These are phyloP conservation scores for Parthenolecanium corni DNA, from an alignment of 2,888 invertebrate species.

Conservation along the genomic window DNA sequence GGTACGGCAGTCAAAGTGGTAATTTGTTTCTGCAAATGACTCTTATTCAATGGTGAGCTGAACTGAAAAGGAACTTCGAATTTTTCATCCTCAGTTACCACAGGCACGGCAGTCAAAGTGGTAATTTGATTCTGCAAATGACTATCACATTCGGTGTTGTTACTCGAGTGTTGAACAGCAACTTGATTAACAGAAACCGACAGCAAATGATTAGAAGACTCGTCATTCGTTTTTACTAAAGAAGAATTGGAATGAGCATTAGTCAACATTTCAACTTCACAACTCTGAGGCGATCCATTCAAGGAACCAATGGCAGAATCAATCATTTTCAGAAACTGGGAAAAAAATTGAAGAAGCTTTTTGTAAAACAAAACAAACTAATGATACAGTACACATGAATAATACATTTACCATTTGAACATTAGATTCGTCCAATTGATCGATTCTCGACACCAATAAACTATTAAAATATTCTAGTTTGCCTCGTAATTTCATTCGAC, in stretches of 20 bases:
- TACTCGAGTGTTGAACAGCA: too few relatives aligned
- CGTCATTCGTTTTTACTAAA: too few relatives aligned
- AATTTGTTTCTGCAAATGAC: neutral
- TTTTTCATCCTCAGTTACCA: neutral
- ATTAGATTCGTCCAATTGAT: neutral
- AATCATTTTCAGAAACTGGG: conserved; percentile 11
- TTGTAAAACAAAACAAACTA: neutral
- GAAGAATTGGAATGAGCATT: neutral
- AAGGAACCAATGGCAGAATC: conserved; percentile 1
- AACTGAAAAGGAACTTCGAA: conserved; percentile 1
- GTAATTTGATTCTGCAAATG: neutral
- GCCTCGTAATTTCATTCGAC: neutral
- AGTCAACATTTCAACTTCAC: neutral
- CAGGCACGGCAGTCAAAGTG: neutral
- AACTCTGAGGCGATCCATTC: neutral
- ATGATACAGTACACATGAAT: neutral
- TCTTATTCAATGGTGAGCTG: neutral
- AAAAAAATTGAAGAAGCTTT: neutral
- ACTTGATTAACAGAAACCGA: too few relatives aligned
- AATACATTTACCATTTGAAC: conserved; percentile 1
- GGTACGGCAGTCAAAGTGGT: neutral
- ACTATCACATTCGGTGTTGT: too few relatives aligned
- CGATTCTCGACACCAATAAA: neutral
- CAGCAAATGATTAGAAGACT: too few relatives aligned
- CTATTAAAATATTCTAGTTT: conserved; percentile 6